phyloP scores from a whole-genome alignment of 1,140 invertebrate species.

The Ips nitidus region DNA sequence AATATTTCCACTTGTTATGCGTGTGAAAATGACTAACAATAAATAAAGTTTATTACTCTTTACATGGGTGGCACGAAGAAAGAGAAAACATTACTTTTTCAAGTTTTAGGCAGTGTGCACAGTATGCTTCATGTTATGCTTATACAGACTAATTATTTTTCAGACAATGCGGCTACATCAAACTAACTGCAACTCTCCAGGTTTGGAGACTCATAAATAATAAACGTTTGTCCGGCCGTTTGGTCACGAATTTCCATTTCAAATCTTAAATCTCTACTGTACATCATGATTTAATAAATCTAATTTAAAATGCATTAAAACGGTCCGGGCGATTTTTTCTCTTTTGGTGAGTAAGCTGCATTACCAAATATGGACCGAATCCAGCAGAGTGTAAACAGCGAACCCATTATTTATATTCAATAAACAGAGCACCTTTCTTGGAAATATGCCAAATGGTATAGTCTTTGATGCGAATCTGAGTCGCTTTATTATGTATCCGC shows the following conservation, averaged over 20 bases:
- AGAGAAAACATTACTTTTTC: background rate
- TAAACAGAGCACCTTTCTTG: constrained; percentile 14
- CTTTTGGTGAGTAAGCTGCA: constrained; percentile 29
- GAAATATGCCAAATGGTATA: background rate
- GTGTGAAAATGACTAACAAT: background rate
- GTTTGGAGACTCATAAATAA: constrained; percentile 23
- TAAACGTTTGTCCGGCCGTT: constrained; percentile 8
- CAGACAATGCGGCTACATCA: background rate
- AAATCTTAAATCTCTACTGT: constrained; percentile 27
- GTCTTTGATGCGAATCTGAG: background rate
- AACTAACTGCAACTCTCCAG: background rate
- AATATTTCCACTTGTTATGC: background rate
- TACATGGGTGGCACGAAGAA: background rate
- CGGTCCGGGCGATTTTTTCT: constrained; percentile 21
- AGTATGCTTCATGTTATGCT: background rate
- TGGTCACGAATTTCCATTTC: constrained; percentile 32
- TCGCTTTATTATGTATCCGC: background rate
- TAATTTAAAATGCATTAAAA: constrained; percentile 37
- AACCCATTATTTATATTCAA: constrained; percentile 28
- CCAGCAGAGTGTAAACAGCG: constrained; percentile 31
- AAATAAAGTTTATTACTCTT: background rate
- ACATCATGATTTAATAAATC: constrained; percentile 35
- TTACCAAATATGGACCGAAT: constrained; percentile 26
- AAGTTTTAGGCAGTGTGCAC: background rate
- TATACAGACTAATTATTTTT: background rate